Base-by-base conservation (phyloP, 2,113 vertebrate genomes). In the Meleagris gallopavo region DNA sequence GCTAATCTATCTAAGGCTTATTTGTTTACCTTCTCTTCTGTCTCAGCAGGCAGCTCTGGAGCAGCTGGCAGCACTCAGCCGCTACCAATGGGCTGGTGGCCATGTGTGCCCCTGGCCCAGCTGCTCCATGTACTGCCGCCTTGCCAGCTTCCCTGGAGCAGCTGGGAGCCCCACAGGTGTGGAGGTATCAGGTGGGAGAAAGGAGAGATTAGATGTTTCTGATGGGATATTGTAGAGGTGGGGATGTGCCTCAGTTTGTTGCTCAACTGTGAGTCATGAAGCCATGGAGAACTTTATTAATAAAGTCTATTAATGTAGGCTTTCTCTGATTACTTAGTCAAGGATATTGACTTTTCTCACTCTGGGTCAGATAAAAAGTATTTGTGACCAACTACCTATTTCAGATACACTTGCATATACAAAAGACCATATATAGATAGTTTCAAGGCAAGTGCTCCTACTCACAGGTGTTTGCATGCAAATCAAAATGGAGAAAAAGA, bases 111-210 rank as follows among this genome's bases (percentile, higher is more conserved):
- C 14, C 25, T 38, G 6, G 15, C 16, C 61, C 36, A 40, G 25
- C 36, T 40, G 36, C 61, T 40, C 16, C 7, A 12, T 11, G 36
- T 17, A 9, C 36, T 62, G 61, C 36, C 10, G 29, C 12, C 32
- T 57, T 34, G 12, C 9, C 61, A 60, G n/a, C n/a, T 60, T 64
- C 16, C 25, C 16, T 11, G 61, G 25, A 25, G 36, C 4, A 7
- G 61, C 16, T 6, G 0, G 0, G 40, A 70, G 8, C 25, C 48
- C 61, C 3, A 1, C 1, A 3, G 40, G 13, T 45, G 19, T 22
- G 73, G 58, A 69, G 43, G 22, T 79, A 13, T 46, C 71, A 13
- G 24, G 0, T 13, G 7, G 12, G 18, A 86, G 32, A n/a, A 65
- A 61, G 17, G 29, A 24, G 64, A 77, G 52, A 32, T 13, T 38